Percentiles rank a stretch among this genome's conserved stretches.
These are phyloP conservation scores for Diplazon laetatorius DNA, from an alignment of 2,888 invertebrate genomes.

Conservation along the genomic window DNA sequence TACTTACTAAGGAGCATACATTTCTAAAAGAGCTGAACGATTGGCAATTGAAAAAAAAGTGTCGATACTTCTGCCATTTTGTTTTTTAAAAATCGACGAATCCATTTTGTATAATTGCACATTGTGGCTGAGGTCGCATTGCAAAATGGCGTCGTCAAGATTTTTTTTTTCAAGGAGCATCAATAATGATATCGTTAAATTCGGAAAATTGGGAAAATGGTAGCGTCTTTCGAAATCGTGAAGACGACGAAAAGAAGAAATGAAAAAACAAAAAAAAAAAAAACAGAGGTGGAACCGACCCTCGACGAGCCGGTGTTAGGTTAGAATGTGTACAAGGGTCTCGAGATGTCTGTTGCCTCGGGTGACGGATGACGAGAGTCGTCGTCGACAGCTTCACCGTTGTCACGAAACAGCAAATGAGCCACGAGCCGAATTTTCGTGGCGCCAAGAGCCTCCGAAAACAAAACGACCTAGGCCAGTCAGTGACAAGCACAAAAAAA, in stretches of 20 bases:
- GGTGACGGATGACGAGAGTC: not conserved
- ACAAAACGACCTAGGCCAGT: too few relatives aligned
- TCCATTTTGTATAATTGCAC: not conserved
- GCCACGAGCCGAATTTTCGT: conserved; percentile 23
- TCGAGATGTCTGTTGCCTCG: conserved; percentile 37
- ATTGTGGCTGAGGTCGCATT: too few relatives aligned
- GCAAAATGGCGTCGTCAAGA: too few relatives aligned
- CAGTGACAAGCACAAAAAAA: too few relatives aligned
- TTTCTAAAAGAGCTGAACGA: too few relatives aligned
- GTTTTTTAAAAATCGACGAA: too few relatives aligned
- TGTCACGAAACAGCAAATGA: conserved; percentile 16
- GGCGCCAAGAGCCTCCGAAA: not conserved
- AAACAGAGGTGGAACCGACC: conserved; percentile 5
- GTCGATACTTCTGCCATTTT: too few relatives aligned
- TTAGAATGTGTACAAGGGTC: conserved; percentile 22
- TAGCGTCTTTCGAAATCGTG: not conserved
- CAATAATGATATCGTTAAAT: too few relatives aligned
- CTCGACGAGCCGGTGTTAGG: conserved; percentile 26
- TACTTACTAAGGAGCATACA: too few relatives aligned
- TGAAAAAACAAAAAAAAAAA: not conserved
- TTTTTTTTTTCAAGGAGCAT: too few relatives aligned
- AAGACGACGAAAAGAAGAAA: conserved; percentile 2
- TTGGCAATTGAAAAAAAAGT: too few relatives aligned
- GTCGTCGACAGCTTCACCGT: conserved; percentile 16
- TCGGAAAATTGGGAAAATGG: not conserved